Evolutionary conservation across 92 coral and sea anemone species (phyloP), one percentile per base, ranked within the genome.

Genomic region (Isaurus tuberculatus): DNA sequence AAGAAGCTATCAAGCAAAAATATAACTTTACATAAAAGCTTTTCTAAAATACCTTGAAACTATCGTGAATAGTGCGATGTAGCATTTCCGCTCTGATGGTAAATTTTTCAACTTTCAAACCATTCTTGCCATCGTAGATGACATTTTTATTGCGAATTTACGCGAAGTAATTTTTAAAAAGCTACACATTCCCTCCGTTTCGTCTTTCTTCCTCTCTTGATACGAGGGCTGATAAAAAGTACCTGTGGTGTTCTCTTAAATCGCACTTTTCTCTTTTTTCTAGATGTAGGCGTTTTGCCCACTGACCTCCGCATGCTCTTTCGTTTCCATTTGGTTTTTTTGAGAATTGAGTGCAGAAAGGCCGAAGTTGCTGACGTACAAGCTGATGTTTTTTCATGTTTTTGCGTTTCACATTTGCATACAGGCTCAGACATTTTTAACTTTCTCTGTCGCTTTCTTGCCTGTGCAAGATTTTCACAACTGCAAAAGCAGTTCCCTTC

Each of bases 201-300:
- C 32, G 25, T 77, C 49, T 36, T 57, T 25, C 30, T 25, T 7
- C 20, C 16, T 15, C 82, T 58, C 23, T n/a, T 77, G 33, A 57
- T 22, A 11, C 82, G 68, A 14, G 82, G 82, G 30, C 82, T 77
- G 63, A 89, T 80, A 32, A 85, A 81, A 8, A 85, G 25, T 10
- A 89, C 65, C 44, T 30, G 32, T 4, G 92, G 87, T 44, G 92
- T 79, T 31, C 89, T 71, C 22, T 81, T 64, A 74, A 85, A 89
- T 36, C 87, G 86, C 17, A 89, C 92, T 51, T 33, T 89, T 23
- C 89, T 71, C 11, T 31, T 11, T 42, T 26, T 79, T 8, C 26
- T 5, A 4, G 69, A 77, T 9, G 61, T 2, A 0, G 61, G 23
- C 17, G n/a, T 0, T 23, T 43, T 17, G 4, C n/a, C 19, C 25